Percentiles rank a stretch among this genome's conserved stretches.
These are phyloP conservation scores for Spilosoma lubricipeda DNA, from an alignment of 2,888 invertebrate species.

Conservation along the genomic window DNA sequence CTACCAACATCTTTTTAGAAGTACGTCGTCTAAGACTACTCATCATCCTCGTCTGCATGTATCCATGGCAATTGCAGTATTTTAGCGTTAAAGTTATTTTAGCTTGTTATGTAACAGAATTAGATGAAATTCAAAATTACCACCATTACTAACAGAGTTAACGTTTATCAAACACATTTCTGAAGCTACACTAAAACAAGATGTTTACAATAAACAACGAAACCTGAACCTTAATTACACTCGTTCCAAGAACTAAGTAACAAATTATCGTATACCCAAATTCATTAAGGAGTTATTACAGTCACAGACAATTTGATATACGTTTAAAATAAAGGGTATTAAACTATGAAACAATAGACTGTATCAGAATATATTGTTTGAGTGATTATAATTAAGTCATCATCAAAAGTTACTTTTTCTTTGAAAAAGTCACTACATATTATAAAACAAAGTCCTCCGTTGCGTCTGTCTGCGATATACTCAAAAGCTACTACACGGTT, in stretches of 20 bases:
- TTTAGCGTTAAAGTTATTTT: too few species aligned
- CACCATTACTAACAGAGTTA: slow-evolving; percentile 15
- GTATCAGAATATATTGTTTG: neutral
- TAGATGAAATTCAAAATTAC: slow-evolving; percentile 4
- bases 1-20: too few species aligned
- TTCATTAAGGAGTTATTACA: slow-evolving; percentile 1
- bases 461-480: too few species aligned
- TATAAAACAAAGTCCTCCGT: too few species aligned
- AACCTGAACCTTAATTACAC: neutral
- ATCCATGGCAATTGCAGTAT: too few species aligned
- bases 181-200: slow-evolving; percentile 7
- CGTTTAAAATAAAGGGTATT: neutral
- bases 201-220: slow-evolving; percentile 13
- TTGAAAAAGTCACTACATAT: too few species aligned
- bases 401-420: too few species aligned
- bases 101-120: too few species aligned
- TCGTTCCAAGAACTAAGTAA: neutral
- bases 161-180: slow-evolving; percentile 15
- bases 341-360: neutral
- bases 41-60: too few species aligned
- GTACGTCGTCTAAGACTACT: too few species aligned
- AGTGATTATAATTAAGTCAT: neutral
- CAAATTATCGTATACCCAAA: neutral
- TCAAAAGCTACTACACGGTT: too few species aligned
- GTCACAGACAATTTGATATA: neutral